Evolutionary conservation across 1,140 invertebrate species (phyloP), one percentile per base, ranked within the genome.

Genomic region (Leptinotarsa undecemlineata): DNA sequence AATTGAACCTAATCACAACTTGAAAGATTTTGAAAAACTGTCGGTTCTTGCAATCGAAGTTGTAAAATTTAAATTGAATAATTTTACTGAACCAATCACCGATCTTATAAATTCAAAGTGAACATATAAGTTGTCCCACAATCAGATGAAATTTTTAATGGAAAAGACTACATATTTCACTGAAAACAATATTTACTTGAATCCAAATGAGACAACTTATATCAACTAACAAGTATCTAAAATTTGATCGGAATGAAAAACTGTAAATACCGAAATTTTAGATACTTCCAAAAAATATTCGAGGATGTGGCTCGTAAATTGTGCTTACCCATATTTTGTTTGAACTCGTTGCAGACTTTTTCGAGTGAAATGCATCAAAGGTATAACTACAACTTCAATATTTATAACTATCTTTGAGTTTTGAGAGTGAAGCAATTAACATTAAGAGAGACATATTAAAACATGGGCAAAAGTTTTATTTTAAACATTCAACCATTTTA

Each of bases 31-130:
- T 42, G 33, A 42, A 42, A 42, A 42, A 42, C 33, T 42, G 33
- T 42, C 33, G 51, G 51, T 57, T 57, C 51, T 57, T 57, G 4
- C 17, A 57, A 57, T 57, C 51, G n/a, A 57, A 57, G 51, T 57
- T 57, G 51, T 57, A 19, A 57, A 57, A 57, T 57, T 42, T 11
- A 42, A 42, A 42, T 11, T 42, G 33, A 11, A 42, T 42, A 42
- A 42, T 42, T 42, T 11, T 42, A 42, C 6, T 42, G 33, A 42
- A 76, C 75, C 75, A 76, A 76, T 76, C 75, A 76, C 75, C 75
- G 75, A 76, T 76, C 62, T 76, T 51, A 76, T 61, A 57, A 57
- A n/a, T 17, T 57, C n/a, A 57, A 57, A 8, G 11, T 42, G 33
- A 42, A 42, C 3, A 57, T 57, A 57, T 57, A 57, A 57, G 51